phyloP scores from a whole-genome alignment of 2,888 invertebrate species.

The Oligia latruncula region DNA sequence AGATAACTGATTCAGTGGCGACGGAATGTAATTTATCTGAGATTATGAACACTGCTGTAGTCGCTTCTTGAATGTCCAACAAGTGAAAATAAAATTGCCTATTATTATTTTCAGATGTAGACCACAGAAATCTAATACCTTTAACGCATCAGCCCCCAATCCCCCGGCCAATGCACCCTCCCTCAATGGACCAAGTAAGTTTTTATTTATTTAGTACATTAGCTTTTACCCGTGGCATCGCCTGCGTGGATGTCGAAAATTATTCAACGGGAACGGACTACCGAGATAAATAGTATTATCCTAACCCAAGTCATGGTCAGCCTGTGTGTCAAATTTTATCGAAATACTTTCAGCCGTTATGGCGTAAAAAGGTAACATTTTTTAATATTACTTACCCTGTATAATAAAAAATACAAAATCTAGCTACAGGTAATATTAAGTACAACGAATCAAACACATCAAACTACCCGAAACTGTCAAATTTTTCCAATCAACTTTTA shows the following conservation, averaged over 20 bases:
- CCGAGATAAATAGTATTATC: too few relatives aligned
- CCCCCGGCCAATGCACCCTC: conserved; percentile 66
- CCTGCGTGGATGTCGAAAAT: too few relatives aligned
- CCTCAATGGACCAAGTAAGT: conserved; percentile 80
- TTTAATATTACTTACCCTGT: background rate
- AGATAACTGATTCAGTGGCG: background rate
- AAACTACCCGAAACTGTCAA: too few relatives aligned
- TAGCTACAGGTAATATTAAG: background rate
- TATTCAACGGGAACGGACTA: background rate
- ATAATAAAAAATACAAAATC: background rate
- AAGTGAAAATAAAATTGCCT: background rate
- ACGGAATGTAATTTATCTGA: background rate
- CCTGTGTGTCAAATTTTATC: background rate
- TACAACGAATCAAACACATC: too few relatives aligned
- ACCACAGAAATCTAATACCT: conserved; percentile 95
- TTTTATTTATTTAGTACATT: conserved; percentile 3
- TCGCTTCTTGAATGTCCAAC: background rate
- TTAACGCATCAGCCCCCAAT: conserved; percentile 92
- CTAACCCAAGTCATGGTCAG: background rate
- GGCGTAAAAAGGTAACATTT: background rate
- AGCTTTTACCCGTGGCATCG: too few relatives aligned
- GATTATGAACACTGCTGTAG: background rate
- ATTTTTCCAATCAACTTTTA: too few relatives aligned
- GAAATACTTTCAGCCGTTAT: background rate
- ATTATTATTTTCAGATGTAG: conserved; percentile 91